Evolutionary conservation across 2,113 vertebrate species (phyloP).

Genomic region (Petrocephalus zakoni): DNA sequence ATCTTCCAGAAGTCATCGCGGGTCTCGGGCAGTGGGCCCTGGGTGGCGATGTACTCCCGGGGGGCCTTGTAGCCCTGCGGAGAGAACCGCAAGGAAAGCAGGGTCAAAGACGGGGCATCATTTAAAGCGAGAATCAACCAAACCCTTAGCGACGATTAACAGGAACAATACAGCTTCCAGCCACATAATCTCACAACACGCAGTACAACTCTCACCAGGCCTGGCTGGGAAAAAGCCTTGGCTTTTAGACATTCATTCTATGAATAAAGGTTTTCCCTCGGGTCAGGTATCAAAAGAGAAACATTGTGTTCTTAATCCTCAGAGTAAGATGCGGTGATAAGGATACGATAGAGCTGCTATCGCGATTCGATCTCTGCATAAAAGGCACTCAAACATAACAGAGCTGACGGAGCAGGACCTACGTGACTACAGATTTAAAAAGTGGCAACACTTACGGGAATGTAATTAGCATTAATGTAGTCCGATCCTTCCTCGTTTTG

Average conservation of each 20-base stretch:
- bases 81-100: neutral
- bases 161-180: neutral
- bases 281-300: neutral
- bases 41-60: conserved; percentile 90
- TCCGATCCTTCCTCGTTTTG: conserved; percentile 88
- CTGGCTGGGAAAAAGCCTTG: neutral
- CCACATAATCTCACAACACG: neutral
- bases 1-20: conserved; percentile 97
- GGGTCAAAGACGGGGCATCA: neutral
- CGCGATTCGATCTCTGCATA: neutral
- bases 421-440: neutral
- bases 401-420: neutral
- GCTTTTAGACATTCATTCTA: neutral
- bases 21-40: conserved; percentile 90
- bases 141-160: neutral
- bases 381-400: neutral
- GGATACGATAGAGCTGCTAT: neutral
- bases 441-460: conserved; percentile 70
- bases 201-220: neutral
- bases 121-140: neutral
- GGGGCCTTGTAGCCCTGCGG: conserved; percentile 80
- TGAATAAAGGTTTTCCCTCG: neutral
- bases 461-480: conserved; percentile 96
- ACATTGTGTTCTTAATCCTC: neutral
- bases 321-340: neutral